Evolutionary conservation across 2,797 vertebrate genomes (phyloP), one percentile per base, ranked within the genome.

Genomic region (Halcyon chelicuti): DNA sequence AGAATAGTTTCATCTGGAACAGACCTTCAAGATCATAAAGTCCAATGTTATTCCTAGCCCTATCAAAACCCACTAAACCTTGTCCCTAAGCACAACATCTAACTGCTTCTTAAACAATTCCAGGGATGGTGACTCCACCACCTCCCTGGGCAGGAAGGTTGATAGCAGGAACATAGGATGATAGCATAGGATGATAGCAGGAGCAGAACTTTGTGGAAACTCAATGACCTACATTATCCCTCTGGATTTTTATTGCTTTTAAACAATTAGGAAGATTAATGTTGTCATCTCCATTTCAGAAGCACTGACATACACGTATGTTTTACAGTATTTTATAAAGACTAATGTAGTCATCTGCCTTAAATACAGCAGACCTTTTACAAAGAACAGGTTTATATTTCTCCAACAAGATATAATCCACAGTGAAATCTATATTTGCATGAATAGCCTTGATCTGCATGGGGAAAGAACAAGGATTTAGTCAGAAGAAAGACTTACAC

Each of bases 241-340:
- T 51, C 21, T n/a, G 22, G 12, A 70, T 90, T 44, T 89, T 68
- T 90, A 82, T 20, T 75, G 19, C 46, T 93, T 25, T 81, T 46
- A 91, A 95, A 90, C 29, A 68, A 72, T 94, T 65, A 80, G 22
- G 39, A 86, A 95, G 91, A 94, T 88, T 92, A 95, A 86, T 13
- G 6, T n/a, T 65, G 28, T 55, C 39, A 44, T 84, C 7, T 76
- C 29, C 28, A 62, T 78, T 89, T 91, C 68, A 86, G 46, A 54
- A 75, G 51, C 77, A 83, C 65, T 92, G 66, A 51, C 33, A 88
- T 47, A 60, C 28, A 28, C 0, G 1, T 15, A 66, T 22, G n/a
- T 67, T 91, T 87, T 28, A 67, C 71, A 89, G 37, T 61, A 89
- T 75, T 94, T 96, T 54, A 90, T 65, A 75, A 86, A 77, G 72